Evolutionary conservation across 2,888 invertebrate genomes (phyloP).

Genomic region (Cabera pusaria): DNA sequence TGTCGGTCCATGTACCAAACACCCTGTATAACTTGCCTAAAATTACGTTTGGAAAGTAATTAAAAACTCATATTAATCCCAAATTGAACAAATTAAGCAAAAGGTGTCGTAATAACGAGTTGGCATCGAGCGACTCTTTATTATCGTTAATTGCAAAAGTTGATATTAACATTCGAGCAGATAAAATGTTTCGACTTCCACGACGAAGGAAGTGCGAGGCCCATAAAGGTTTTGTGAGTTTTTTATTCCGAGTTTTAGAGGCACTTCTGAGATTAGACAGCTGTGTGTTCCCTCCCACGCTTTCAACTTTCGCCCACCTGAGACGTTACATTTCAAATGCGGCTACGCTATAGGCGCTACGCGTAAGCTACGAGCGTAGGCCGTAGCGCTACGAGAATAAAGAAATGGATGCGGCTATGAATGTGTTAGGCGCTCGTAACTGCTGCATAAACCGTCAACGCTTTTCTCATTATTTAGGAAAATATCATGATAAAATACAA

Average conservation of each 20-base stretch:
- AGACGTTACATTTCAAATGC: conserved; percentile 31
- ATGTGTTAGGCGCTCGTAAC: conserved; percentile 8
- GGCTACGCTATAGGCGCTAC: conserved; percentile 39
- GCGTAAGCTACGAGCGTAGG: conserved; percentile 32
- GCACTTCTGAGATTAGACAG: conserved; percentile 36
- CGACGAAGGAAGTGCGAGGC: conserved; percentile 24
- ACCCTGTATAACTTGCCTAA: too few relatives aligned
- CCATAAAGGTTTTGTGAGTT: conserved; percentile 26
- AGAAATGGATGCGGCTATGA: conserved; percentile 21
- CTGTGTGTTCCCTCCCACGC: conserved; percentile 7
- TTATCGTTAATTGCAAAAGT: conserved; percentile 24
- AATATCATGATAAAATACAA: too few relatives aligned
- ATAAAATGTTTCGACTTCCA: conserved; percentile 14
- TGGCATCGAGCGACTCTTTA: conserved; percentile 14
- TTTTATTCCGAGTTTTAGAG: conserved; percentile 27
- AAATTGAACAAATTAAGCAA: too few relatives aligned
- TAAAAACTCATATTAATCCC: too few relatives aligned
- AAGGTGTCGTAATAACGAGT: conserved; percentile 18
- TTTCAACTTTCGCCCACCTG: conserved; percentile 14
- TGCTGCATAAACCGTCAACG: conserved; percentile 1
- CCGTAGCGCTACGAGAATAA: conserved; percentile 33
- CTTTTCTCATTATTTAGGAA: too few relatives aligned
- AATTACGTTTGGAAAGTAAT: too few relatives aligned
- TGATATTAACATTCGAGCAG: conserved; percentile 11
- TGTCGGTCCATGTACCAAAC: too few relatives aligned